Evolutionary conservation across 1,140 invertebrate species (phyloP).

Genomic region (Magallana angulata): DNA sequence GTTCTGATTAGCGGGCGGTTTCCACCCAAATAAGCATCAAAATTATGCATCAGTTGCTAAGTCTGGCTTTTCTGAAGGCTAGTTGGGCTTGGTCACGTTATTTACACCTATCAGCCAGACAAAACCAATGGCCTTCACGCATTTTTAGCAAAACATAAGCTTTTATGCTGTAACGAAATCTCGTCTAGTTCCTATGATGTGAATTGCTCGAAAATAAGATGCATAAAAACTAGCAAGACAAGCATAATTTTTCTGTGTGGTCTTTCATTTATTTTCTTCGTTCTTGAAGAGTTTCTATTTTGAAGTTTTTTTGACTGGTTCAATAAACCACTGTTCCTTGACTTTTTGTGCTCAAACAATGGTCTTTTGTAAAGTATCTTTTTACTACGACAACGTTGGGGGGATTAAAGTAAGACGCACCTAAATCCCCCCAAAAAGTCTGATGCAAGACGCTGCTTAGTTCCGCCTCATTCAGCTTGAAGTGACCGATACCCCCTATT

Average conservation of each 20-base stretch:
- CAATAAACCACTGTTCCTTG: neutral
- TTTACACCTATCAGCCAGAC: neutral
- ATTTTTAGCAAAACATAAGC: no score
- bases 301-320: neutral
- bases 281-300: no score
- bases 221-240: no score
- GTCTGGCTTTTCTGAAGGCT: neutral
- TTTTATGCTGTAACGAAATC: no score
- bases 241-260: no score
- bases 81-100: neutral
- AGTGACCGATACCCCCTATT: conserved; percentile 3
- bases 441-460: neutral
- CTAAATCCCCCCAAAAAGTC: neutral
- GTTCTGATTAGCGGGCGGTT: neutral
- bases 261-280: no score
- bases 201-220: no score
- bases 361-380: neutral
- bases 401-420: neutral
- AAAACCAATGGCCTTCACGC: no score
- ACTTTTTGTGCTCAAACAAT: neutral
- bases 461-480: conserved; percentile 11
- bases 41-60: neutral
- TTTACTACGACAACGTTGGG: neutral
- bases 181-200: no score
- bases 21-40: neutral